Evolutionary conservation across 2,888 invertebrate genomes (phyloP).

Genomic region (Eilema caniola): DNA sequence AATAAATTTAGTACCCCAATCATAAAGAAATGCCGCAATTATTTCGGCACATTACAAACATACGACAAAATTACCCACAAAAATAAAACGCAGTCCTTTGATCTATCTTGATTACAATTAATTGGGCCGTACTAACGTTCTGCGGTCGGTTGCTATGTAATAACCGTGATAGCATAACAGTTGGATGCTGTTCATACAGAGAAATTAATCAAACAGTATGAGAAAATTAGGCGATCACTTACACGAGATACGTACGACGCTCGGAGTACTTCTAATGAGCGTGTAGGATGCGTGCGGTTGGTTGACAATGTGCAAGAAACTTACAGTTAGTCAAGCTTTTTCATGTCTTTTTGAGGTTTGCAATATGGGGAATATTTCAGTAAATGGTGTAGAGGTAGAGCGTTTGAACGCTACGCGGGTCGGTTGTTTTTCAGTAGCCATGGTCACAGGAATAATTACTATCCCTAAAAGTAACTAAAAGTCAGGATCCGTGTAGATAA

Average conservation of each 20-base stretch:
- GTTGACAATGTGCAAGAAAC: slow-evolving; percentile 1
- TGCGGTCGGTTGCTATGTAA: slow-evolving; percentile 64
- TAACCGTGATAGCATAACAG: slow-evolving; percentile 62
- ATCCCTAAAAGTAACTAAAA: too few species aligned
- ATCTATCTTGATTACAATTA: slow-evolving; percentile 33
- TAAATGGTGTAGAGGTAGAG: too few species aligned
- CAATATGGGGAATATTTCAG: not conserved
- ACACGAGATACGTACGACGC: slow-evolving; percentile 33
- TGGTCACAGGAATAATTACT: too few species aligned
- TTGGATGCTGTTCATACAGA: slow-evolving; percentile 31
- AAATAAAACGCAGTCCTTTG: slow-evolving; percentile 27
- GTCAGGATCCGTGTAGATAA: too few species aligned
- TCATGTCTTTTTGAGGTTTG: not conserved
- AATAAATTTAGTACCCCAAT: not conserved
- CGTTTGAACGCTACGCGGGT: too few species aligned
- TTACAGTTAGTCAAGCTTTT: slow-evolving; percentile 20
- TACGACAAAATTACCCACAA: slow-evolving; percentile 7
- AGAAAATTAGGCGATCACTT: slow-evolving; percentile 52
- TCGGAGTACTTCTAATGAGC: slow-evolving; percentile 68
- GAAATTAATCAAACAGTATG: slow-evolving; percentile 43
- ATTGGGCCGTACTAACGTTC: slow-evolving; percentile 28
- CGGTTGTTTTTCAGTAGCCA: too few species aligned
- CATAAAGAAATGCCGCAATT: not conserved
- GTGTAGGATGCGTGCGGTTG: slow-evolving; percentile 50
- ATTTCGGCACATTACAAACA: slow-evolving; percentile 15